phyloP scores from a whole-genome alignment of 1,140 invertebrate genomes.

The Brachystomella parvula region DNA sequence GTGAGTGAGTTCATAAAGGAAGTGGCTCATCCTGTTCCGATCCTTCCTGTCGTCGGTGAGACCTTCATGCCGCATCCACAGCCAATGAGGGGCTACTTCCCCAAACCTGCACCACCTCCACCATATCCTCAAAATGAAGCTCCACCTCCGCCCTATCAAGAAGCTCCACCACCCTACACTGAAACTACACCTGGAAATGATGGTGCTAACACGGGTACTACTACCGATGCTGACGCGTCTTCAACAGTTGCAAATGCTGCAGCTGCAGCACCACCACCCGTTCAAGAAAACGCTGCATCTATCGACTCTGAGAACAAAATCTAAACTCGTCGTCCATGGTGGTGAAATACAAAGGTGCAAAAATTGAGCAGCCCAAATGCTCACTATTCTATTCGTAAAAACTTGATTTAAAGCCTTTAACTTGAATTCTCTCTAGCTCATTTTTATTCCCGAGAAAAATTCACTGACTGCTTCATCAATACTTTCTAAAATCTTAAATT shows the following conservation, averaged over 20 bases:
- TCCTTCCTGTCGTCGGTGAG: constrained; percentile 1
- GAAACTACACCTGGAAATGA: no score
- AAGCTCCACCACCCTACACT: constrained; percentile 10
- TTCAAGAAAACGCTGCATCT: not conserved
- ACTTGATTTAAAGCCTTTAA: no score
- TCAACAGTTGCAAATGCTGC: not conserved
- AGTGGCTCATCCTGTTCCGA: constrained; percentile 5
- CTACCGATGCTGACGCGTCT: no score
- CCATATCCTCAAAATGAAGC: not conserved
- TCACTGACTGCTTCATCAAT: no score
- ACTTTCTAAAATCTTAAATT: no score
- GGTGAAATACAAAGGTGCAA: no score
- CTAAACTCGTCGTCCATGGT: no score
- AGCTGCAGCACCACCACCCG: not conserved
- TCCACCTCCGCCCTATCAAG: not conserved
- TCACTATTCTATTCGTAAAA: no score
- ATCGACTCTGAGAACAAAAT: not conserved
- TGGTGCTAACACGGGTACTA: no score
- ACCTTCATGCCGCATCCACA: not conserved
- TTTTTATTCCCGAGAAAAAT: no score
- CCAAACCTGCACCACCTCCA: not conserved
- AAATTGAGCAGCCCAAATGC: no score
- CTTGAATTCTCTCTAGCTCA: no score
- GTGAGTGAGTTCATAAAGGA: constrained; percentile 19
- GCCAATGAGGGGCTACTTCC: not conserved